Conservation (phyloP, 2,797 vertebrate species). For the Pangasius djambal region DNA sequence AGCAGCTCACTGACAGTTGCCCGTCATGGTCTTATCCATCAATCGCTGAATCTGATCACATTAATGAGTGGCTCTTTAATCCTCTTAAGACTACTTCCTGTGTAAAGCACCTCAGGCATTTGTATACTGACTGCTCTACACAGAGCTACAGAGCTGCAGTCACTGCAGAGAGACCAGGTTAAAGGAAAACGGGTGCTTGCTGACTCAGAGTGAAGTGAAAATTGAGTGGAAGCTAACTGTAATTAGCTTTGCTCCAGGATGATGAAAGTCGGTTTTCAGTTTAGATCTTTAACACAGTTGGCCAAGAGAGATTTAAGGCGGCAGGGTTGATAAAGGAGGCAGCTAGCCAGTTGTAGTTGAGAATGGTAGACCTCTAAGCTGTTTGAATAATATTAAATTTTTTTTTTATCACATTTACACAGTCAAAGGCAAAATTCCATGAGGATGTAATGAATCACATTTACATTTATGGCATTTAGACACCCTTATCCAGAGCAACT, state of each 20-base stretch:
- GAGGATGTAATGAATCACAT: background rate
- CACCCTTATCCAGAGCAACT: background rate
- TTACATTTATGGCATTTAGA: background rate
- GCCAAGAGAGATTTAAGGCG: constrained; percentile 20
- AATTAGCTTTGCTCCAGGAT: constrained; percentile 26
- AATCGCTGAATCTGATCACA: constrained; percentile 58
- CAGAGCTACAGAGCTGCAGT: constrained; percentile 1
- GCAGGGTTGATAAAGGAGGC: constrained; percentile 9
- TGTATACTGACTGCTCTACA: constrained; percentile 40
- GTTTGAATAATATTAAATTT: background rate
- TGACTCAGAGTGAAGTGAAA: constrained; percentile 12
- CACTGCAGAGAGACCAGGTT: background rate
- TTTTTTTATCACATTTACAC: background rate
- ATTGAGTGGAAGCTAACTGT: constrained; percentile 27
- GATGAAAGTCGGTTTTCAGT: constrained; percentile 13
- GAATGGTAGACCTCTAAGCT: background rate
- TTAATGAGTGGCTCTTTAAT: constrained; percentile 59
- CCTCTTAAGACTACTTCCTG: constrained; percentile 51
- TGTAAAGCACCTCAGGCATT: constrained; percentile 46
- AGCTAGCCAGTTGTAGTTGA: background rate
- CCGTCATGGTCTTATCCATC: constrained; percentile 56
- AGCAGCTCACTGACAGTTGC: constrained; percentile 52
- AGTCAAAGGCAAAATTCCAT: background rate
- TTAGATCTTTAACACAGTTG: constrained; percentile 32
- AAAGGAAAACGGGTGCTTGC: background rate